Percentiles rank a stretch among this genome's conserved stretches.
Evolutionary conservation across 2,113 vertebrate species (phyloP).

Genomic region (Corythornis vintsioides): DNA sequence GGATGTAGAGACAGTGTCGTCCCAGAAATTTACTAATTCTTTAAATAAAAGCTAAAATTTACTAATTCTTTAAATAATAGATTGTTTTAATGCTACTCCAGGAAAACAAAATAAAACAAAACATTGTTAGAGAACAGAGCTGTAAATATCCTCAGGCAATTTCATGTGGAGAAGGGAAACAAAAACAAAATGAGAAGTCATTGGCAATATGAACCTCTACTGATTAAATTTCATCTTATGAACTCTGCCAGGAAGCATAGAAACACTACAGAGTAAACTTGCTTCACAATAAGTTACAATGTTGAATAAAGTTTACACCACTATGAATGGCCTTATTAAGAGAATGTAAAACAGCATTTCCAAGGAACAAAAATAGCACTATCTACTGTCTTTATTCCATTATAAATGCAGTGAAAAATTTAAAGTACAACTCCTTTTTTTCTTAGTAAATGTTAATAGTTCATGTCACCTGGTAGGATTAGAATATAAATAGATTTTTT

Average conservation of each 20-base stretch:
- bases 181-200: constrained; percentile 33
- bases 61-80: constrained; percentile 26
- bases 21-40: background rate
- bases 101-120: background rate
- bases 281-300: background rate
- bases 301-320: constrained; percentile 24
- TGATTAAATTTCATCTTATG: constrained; percentile 57
- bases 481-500: background rate
- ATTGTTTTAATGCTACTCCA: constrained; percentile 6
- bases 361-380: background rate
- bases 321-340: constrained; percentile 4
- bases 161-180: constrained; percentile 33
- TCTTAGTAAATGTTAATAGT: background rate
- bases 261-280: constrained; percentile 34
- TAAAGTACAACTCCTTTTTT: background rate
- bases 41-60: constrained; percentile 26
- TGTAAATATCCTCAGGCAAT: constrained; percentile 17
- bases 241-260: constrained; percentile 24
- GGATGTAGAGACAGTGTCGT: background rate
- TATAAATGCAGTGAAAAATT: background rate
- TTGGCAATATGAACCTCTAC: constrained; percentile 28
- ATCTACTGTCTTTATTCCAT: background rate
- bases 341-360: background rate
- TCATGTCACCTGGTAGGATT: background rate
- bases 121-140: background rate